These are phyloP conservation scores for Neomicropteryx cornuta DNA, from an alignment of 1,140 invertebrate genomes.

Conservation along the genomic window DNA sequence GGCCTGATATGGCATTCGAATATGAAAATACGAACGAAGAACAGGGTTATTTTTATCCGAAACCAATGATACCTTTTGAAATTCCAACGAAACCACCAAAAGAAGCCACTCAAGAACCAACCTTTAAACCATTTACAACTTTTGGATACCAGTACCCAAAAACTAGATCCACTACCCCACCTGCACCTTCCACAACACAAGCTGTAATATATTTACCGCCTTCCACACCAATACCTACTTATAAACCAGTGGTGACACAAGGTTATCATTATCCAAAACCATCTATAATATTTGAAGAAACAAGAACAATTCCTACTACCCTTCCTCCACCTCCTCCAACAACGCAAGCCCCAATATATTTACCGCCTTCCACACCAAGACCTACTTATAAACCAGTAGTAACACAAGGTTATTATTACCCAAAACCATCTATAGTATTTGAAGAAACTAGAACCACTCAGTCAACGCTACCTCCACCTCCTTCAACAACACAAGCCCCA, in stretches of 20 bases:
- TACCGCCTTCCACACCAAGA: conserved; percentile 6
- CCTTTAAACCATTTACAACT: no score
- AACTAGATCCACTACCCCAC: conserved; percentile 2
- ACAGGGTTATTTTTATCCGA: conserved; percentile 14
- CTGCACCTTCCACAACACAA: conserved; percentile 5
- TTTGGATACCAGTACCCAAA: no score
- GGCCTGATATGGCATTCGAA: conserved; percentile 28
- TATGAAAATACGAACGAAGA: conserved; percentile 1
- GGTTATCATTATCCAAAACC: no score
- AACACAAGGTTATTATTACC: no score
- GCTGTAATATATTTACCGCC: no score
- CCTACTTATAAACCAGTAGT: conserved; percentile 7
- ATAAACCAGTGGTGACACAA: no score
- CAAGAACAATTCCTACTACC: conserved; percentile 10
- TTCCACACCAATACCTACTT: no score
- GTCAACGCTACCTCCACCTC: conserved; percentile 10
- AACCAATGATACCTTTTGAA: conserved; percentile 13
- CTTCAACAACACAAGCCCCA: no score
- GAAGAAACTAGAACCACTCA: no score
- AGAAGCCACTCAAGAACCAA: no score
- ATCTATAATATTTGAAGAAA: no score
- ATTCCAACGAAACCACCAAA: background rate
- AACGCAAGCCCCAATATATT: conserved; percentile 7
- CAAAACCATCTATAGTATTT: no score
- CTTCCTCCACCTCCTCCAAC: conserved; percentile 8